Percentiles rank a stretch among this genome's conserved stretches.
Evolutionary conservation across 1,140 invertebrate species (phyloP).

Genomic region (Drosophila pseudoobscura): DNA sequence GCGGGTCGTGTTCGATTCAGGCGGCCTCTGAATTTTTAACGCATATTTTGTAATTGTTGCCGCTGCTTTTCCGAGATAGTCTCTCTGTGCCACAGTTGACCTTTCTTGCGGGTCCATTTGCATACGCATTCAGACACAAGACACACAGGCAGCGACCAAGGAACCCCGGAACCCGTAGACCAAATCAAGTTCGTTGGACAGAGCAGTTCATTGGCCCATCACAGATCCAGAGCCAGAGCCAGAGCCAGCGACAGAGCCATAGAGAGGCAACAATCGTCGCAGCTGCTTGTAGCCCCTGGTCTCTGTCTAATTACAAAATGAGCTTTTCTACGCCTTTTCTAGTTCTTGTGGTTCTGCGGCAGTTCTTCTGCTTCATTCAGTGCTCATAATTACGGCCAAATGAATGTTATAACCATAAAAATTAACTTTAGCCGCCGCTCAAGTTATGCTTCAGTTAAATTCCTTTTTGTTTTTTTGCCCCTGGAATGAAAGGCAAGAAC

Average conservation of each 20-base stretch:
- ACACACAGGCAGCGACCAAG: not conserved
- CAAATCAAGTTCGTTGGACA: conserved; percentile 78
- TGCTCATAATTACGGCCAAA: conserved; percentile 78
- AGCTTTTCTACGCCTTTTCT: conserved; percentile 55
- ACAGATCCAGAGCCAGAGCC: conserved; percentile 17
- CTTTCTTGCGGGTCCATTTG: conserved; percentile 73
- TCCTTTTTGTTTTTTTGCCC: conserved; percentile 42
- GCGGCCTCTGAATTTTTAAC: conserved; percentile 77
- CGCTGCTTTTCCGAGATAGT: conserved; percentile 18
- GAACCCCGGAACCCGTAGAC: conserved; percentile 45
- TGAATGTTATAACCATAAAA: conserved; percentile 80
- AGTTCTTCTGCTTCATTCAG: conserved; percentile 22
- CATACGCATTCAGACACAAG: conserved; percentile 49
- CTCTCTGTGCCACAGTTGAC: conserved; percentile 51
- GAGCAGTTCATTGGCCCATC: conserved; percentile 68
- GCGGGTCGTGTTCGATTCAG: conserved; percentile 69
- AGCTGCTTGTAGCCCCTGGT: conserved; percentile 48
- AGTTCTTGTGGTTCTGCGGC: conserved; percentile 7
- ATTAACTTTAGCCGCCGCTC: conserved; percentile 67
- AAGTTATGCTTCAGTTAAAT: conserved; percentile 80
- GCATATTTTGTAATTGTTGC: conserved; percentile 81
- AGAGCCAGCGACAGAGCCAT: conserved; percentile 9
- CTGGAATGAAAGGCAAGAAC: conserved; percentile 22
- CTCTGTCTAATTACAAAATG: conserved; percentile 77
- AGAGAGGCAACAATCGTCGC: not conserved